A percentile compares a stretch with the other conserved stretches of the same genome.
Evolutionary conservation across 1,140 invertebrate species (phyloP).

Genomic region (Apis cerana): DNA sequence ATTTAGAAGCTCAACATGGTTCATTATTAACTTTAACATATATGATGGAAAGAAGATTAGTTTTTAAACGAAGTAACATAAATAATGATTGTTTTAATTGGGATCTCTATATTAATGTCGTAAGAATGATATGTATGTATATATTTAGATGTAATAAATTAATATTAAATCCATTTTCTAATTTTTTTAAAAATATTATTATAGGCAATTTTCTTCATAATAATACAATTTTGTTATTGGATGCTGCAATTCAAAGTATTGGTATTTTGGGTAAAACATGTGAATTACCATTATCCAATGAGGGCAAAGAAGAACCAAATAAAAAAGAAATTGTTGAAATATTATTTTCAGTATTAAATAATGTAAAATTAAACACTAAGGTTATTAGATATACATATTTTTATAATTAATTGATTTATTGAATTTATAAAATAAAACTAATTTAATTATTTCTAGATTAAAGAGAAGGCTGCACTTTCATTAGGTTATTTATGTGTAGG

Average conservation of each 20-base stretch:
- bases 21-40: conserved; percentile 86
- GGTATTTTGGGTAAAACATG: conserved; percentile 86
- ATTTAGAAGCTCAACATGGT: conserved; percentile 88
- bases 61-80: conserved; percentile 75
- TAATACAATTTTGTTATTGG: conserved; percentile 82
- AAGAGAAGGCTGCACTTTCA: conserved; percentile 87
- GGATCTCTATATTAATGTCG: conserved; percentile 82
- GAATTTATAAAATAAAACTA: conserved; percentile 2
- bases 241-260: conserved; percentile 85
- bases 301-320: conserved; percentile 79
- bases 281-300: conserved; percentile 84
- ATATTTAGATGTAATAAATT: background rate
- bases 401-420: conserved; percentile 11
- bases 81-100: conserved; percentile 76
- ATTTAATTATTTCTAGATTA: conserved; percentile 78
- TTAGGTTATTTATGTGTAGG: conserved; percentile 90
- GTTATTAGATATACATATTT: conserved; percentile 68
- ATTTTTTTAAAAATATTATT: conserved; percentile 43
- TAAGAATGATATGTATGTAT: conserved; percentile 83
- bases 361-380: conserved; percentile 84
- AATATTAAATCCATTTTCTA: background rate
- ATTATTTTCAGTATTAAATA: conserved; percentile 84
- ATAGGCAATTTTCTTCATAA: conserved; percentile 83
- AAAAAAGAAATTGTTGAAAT: conserved; percentile 84
- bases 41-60: conserved; percentile 85